Evolutionary conservation across 1,140 invertebrate species (phyloP), one percentile per base, ranked within the genome.

Genomic region (Dinoponera quadriceps): DNA sequence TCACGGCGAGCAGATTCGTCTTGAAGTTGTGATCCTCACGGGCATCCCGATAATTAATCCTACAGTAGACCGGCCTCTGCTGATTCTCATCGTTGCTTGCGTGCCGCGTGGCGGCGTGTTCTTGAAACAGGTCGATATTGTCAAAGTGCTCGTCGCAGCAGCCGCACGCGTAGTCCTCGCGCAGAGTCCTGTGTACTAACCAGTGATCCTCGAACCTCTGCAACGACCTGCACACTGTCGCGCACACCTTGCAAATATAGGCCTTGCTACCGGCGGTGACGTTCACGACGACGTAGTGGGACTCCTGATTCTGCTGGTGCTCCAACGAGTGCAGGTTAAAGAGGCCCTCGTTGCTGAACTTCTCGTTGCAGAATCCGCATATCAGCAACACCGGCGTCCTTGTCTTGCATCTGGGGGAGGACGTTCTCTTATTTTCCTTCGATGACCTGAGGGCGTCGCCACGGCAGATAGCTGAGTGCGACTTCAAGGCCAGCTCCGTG

Each of bases 201-300:
- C 91, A 93, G 27, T 93, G 93, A 0, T 89, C 77, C 0, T 87
- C 86, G 20, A 92, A 77, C 1, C 87, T 71, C 0, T 86, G 25
- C 1, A 88, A 29, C 2, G 65, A 81, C 20, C 82, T 71, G n/a
- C 22, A 77, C 0, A 86, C 29, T 0, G 22, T 20, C 9, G 63
- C 69, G 62, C 93, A 93, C 11, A 90, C 20, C 7, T 81, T 89
- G 49, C 93, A 93, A 7, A 90, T 82, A 16, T 82, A 90, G 2
- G 84, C 55, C 5, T 33, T 82, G 11, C 82, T 69, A 0, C 20
- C n/a, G 1, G 49, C 1, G 2, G 71, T 84, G 1, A 90, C 55
- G 9, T 71, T n/a, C 33, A 88, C 65, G 18, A 73, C 77, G 5
- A 82, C 62, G 7, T 85, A 91, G 20, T 83, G 87, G 13, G 77